phyloP scores from a whole-genome alignment of 2,888 invertebrate genomes.

The Cylloceria caligata region DNA sequence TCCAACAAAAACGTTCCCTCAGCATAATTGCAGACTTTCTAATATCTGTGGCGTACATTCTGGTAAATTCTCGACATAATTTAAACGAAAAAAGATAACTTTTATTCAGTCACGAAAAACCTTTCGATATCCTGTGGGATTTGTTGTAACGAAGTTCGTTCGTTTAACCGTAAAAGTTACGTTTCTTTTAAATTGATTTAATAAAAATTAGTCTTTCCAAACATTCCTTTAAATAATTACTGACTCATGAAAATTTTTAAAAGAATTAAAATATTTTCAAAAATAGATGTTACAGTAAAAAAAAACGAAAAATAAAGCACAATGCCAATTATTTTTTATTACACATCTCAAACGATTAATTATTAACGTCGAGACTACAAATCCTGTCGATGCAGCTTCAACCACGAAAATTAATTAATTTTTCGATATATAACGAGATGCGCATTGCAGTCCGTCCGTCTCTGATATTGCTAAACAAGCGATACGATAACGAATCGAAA shows the following conservation, averaged over 20 bases:
- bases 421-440: background rate
- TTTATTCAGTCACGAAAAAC: background rate
- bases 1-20: too few relatives aligned
- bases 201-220: too few relatives aligned
- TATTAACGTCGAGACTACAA: conserved; percentile 8
- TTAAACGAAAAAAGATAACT: background rate
- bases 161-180: background rate
- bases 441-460: conserved; percentile 36
- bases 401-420: background rate
- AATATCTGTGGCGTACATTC: background rate
- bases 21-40: too few relatives aligned
- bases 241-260: background rate
- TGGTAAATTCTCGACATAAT: background rate
- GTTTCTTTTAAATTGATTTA: too few relatives aligned
- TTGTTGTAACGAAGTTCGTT: background rate
- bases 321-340: background rate
- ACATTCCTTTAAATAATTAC: too few relatives aligned
- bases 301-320: too few relatives aligned
- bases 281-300: too few relatives aligned
- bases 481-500: conserved; percentile 32
- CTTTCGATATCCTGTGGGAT: background rate
- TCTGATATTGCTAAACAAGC: conserved; percentile 18
- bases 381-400: background rate
- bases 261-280: too few relatives aligned
- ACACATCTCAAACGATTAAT: conserved; percentile 9